Percentiles rank a stretch among this genome's conserved stretches.
Evolutionary conservation across 2,888 invertebrate species (phyloP).

Genomic region (Stictocephala bisonia): DNA sequence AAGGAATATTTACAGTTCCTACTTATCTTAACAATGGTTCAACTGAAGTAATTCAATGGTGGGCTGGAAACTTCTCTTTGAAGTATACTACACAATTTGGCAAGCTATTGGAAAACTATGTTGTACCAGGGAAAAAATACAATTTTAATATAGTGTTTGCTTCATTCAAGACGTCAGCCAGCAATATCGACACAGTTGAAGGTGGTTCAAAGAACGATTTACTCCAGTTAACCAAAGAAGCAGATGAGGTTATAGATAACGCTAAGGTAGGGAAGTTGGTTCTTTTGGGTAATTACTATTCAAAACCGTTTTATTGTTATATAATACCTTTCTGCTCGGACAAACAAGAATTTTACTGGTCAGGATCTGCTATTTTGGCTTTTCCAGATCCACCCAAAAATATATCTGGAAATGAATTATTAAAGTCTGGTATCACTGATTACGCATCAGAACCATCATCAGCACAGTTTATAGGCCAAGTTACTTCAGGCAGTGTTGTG

Average conservation of each 20-base stretch:
- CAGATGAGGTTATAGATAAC: constrained; percentile 26
- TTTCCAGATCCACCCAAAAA: constrained; percentile 24
- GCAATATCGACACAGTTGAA: not conserved
- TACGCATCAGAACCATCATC: not conserved
- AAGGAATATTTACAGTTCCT: constrained; percentile 47
- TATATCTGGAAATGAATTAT: not conserved
- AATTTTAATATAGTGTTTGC: constrained; percentile 49
- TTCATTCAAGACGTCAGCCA: not conserved
- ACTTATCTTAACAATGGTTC: constrained; percentile 19
- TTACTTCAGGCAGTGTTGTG: constrained; percentile 15
- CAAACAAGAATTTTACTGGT: constrained; percentile 44
- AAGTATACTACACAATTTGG: constrained; percentile 48
- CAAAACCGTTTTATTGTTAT: constrained; percentile 44
- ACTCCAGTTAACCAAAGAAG: constrained; percentile 18
- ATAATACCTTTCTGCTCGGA: constrained; percentile 36
- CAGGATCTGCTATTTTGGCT: constrained; percentile 26
- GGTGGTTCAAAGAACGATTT: not conserved
- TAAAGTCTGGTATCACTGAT: not conserved
- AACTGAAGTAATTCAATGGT: constrained; percentile 8
- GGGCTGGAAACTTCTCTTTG: constrained; percentile 50
- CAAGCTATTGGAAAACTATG: constrained; percentile 43
- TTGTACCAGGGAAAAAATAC: constrained; percentile 50
- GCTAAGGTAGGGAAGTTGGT: constrained; percentile 12
- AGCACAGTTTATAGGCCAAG: constrained; percentile 24
- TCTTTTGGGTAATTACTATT: constrained; percentile 37